Evolutionary conservation across 2,113 vertebrate species (phyloP).

Genomic region (Ascaphus truei): DNA sequence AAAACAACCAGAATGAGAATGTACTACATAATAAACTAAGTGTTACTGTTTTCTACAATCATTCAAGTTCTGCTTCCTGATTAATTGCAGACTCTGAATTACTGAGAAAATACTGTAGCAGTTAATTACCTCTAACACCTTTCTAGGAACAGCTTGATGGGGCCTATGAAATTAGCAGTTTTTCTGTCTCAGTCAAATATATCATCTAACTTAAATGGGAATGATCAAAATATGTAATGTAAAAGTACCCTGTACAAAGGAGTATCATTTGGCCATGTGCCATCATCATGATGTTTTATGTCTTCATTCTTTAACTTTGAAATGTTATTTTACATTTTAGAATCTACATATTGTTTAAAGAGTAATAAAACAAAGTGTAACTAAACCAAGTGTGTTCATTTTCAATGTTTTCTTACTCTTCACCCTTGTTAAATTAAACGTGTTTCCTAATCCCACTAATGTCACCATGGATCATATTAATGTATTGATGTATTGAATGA

Average conservation of each 20-base stretch:
- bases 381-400: background rate
- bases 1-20: slow-evolving; percentile 56
- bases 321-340: background rate
- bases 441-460: background rate
- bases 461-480: background rate
- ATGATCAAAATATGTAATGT: slow-evolving; percentile 58
- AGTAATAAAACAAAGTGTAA: background rate
- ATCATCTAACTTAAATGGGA: slow-evolving; percentile 51
- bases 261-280: slow-evolving; percentile 38
- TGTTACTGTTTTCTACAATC: slow-evolving; percentile 59
- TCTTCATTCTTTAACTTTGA: too few relatives aligned
- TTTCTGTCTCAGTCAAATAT: slow-evolving; percentile 52
- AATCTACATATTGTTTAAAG: background rate
- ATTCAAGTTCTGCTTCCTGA: slow-evolving; percentile 52
- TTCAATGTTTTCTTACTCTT: background rate
- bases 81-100: slow-evolving; percentile 66
- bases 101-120: slow-evolving; percentile 58
- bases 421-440: background rate
- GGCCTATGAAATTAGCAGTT: slow-evolving; percentile 60
- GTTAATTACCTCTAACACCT: slow-evolving; percentile 69
- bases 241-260: slow-evolving; percentile 49
- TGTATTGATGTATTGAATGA: too few relatives aligned
- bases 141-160: slow-evolving; percentile 51
- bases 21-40: slow-evolving; percentile 62
- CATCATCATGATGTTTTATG: too few relatives aligned